Conservation (phyloP, 2,888 invertebrate genomes). For the Pristionchus entomophagus region DNA sequence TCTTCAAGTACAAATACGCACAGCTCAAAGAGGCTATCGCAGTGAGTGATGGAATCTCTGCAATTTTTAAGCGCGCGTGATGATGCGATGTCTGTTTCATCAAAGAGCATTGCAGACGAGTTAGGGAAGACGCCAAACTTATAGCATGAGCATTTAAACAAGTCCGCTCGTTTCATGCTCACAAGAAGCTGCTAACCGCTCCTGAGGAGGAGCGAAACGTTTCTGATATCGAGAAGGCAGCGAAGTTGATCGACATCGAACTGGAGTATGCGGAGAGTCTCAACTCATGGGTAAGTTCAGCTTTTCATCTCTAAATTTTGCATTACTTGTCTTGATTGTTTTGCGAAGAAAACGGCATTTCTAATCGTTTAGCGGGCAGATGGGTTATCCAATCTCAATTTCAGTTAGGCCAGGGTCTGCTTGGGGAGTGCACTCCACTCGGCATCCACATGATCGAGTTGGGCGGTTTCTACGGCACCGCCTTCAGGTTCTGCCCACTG, state of each 20-base stretch:
- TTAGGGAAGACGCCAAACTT: too few species aligned
- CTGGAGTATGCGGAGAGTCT: conserved; percentile 67
- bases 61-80: too few species aligned
- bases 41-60: conserved; percentile 44
- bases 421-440: conserved; percentile 64
- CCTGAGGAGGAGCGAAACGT: conserved; percentile 54
- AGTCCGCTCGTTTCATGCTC: conserved; percentile 50
- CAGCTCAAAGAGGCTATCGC: conserved; percentile 58
- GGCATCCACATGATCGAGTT: conserved; percentile 70
- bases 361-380: too few species aligned
- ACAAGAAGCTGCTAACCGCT: conserved; percentile 54
- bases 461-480: conserved; percentile 65
- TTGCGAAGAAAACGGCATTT: too few species aligned
- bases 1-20: conserved; percentile 66
- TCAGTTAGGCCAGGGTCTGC: conserved; percentile 69
- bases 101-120: too few species aligned
- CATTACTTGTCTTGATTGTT: background rate
- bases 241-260: conserved; percentile 58
- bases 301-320: too few species aligned
- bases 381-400: conserved; percentile 39
- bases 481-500: conserved; percentile 69
- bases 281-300: conserved; percentile 66
- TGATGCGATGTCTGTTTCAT: too few species aligned
- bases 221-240: conserved; percentile 57
- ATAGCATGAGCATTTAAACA: too few species aligned